Conservation (phyloP, 2,888 invertebrate genomes). For the Drosophila niveifrons region DNA sequence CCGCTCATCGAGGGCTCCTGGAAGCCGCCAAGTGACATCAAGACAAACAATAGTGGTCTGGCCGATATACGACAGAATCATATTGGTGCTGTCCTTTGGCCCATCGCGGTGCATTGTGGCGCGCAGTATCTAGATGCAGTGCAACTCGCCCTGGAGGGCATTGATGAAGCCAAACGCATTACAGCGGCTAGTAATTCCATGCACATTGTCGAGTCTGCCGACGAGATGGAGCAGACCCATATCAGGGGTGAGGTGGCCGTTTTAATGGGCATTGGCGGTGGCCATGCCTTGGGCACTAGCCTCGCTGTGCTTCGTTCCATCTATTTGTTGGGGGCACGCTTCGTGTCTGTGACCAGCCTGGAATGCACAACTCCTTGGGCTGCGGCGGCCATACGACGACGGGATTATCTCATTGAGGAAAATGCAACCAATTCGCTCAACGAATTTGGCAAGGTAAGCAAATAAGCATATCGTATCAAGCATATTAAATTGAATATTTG, state of each 20-base stretch:
- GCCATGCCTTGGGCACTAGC: conserved; percentile 89
- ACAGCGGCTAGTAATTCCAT: conserved; percentile 86
- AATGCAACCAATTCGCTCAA: conserved; percentile 84
- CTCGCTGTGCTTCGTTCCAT: conserved; percentile 89
- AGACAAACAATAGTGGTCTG: conserved; percentile 76
- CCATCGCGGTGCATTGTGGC: conserved; percentile 87
- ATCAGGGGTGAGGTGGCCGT: conserved; percentile 88
- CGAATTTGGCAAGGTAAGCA: conserved; percentile 85
- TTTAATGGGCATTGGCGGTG: conserved; percentile 89
- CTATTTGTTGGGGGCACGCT: conserved; percentile 88
- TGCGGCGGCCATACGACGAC: conserved; percentile 82
- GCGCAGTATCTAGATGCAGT: conserved; percentile 89
- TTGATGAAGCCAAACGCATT: conserved; percentile 88
- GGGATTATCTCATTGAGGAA: conserved; percentile 83
- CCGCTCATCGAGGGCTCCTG: conserved; percentile 87
- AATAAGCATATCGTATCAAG: too few species aligned
- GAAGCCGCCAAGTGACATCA: conserved; percentile 77
- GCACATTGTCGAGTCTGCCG: conserved; percentile 87
- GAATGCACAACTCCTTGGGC: conserved; percentile 90
- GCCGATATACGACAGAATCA: conserved; percentile 86
- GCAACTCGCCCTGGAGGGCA: conserved; percentile 88
- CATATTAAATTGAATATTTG: too few species aligned
- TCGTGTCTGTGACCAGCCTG: conserved; percentile 88
- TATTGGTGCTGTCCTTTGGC: conserved; percentile 86
- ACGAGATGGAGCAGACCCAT: conserved; percentile 88